A percentile compares a stretch with the other conserved stretches of the same genome.
phyloP scores from a whole-genome alignment of 2,797 vertebrate species.

The Pristis pectinata region DNA sequence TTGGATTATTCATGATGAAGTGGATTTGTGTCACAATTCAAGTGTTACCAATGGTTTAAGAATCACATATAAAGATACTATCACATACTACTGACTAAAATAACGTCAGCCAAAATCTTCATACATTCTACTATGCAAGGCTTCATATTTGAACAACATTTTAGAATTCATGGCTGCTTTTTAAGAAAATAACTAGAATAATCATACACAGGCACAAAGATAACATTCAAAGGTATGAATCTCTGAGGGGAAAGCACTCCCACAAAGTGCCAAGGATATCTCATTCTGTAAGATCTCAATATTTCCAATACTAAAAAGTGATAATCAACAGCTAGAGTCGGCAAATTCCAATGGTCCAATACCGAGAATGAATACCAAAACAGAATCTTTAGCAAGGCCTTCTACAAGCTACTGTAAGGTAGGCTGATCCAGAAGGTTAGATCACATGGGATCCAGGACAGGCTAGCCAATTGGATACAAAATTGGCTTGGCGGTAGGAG shows the following conservation, averaged over 20 bases:
- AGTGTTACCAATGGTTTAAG: not conserved
- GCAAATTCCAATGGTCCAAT: not conserved
- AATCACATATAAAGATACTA: slow-evolving; percentile 6
- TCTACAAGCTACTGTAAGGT: too few species aligned
- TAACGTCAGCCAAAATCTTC: not conserved
- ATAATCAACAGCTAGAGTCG: not conserved
- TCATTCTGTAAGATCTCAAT: slow-evolving; percentile 12
- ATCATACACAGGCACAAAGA: not conserved
- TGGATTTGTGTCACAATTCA: slow-evolving; percentile 10
- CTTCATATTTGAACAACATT: not conserved
- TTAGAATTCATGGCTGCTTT: not conserved
- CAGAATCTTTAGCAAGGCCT: not conserved
- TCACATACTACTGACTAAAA: not conserved
- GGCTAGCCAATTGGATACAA: too few species aligned
- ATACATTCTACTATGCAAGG: not conserved
- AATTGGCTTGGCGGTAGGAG: too few species aligned
- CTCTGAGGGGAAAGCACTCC: not conserved
- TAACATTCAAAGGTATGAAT: not conserved
- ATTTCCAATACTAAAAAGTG: not conserved
- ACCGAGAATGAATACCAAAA: not conserved
- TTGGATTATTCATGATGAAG: not conserved
- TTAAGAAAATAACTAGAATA: not conserved
- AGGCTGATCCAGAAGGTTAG: too few species aligned
- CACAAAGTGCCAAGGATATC: too few species aligned
- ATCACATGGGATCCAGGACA: too few species aligned